A percentile compares a stretch with the other conserved stretches of the same genome.
phyloP scores from a whole-genome alignment of 2,888 invertebrate genomes.

The Branchipolynoe longqiensis region DNA sequence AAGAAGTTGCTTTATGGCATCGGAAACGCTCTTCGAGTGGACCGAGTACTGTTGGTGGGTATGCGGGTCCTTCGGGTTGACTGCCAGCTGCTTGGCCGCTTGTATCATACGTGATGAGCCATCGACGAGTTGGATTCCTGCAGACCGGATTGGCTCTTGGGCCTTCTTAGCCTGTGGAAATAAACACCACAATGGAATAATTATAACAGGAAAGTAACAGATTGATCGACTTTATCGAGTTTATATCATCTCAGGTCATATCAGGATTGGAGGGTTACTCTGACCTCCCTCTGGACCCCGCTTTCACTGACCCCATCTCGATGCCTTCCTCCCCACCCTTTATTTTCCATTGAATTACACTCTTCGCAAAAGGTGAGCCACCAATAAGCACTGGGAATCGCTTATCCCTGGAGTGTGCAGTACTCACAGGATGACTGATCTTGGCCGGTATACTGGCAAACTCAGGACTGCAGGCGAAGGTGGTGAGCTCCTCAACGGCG shows the following conservation, averaged over 20 bases:
- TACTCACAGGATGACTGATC: slow-evolving; percentile 87
- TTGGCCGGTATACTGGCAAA: slow-evolving; percentile 95
- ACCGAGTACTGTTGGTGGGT: slow-evolving; percentile 97
- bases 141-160: slow-evolving; percentile 93
- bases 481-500: slow-evolving; percentile 94
- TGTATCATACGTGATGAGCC: slow-evolving; percentile 95
- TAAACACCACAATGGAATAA: no score
- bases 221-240: no score
- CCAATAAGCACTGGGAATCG: no score
- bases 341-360: no score
- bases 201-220: no score
- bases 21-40: slow-evolving; percentile 97
- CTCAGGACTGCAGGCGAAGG: slow-evolving; percentile 96
- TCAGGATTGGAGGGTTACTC: no score
- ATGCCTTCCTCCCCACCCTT: no score
- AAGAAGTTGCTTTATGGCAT: slow-evolving; percentile 96
- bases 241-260: no score
- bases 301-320: no score
- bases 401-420: no score
- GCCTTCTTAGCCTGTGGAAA: slow-evolving; percentile 88
- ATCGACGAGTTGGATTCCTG: slow-evolving; percentile 90
- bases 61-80: slow-evolving; percentile 93
- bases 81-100: slow-evolving; percentile 93
- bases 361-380: no score
- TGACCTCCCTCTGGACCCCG: no score